Base-by-base conservation (phyloP, 2,888 invertebrate genomes). In the Spisula subtruncata region DNA sequence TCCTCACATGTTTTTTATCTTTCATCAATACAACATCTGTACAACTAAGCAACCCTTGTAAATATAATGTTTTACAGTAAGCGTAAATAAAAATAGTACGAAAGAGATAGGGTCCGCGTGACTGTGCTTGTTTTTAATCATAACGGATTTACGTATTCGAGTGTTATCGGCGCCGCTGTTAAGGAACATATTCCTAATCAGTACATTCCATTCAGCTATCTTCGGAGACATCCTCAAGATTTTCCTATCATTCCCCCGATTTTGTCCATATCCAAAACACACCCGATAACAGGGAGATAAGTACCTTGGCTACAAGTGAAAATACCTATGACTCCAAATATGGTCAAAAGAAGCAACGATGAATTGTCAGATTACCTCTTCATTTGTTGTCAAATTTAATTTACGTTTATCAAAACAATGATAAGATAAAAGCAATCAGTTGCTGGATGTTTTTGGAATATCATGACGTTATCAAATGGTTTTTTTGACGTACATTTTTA, bases 261-360 rank as follows among this genome's bases (percentile, higher is more conserved):
- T 85, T 85, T 51, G 66, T 51, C 85, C 85, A 51, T 79, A 85
- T 85, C 60, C 85, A 79, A 41, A 85, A 25, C 35, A 79, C 20
- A 79, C 60, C 60, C 46, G 85, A 79, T 85, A 85, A 75, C 10
- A 10, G 25, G 16, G 5, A 48, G 75, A 85, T 79, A 79, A 75
- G 54, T 35, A 81, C 46, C 46, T 12, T 25, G 66, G 51, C 85
- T 75, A 80, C 89, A 82, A 81, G 85, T 85, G 85, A 75, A 89
- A 75, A 89, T 89, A 86, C 89, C 89, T 51, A 16, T n/a, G 85
- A 75, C 81, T 89, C 89, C 75, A 83, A 51, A 85, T 85, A 79
- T 56, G 79, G 83, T 75, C 12, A 32, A 75, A n/a, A 32, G 56
- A 10, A 80, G 56, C 20, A 56, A 85, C 56, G 35, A 75, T 75